Conservation (phyloP, 2,113 vertebrate species). For the Alligator sinensis region DNA sequence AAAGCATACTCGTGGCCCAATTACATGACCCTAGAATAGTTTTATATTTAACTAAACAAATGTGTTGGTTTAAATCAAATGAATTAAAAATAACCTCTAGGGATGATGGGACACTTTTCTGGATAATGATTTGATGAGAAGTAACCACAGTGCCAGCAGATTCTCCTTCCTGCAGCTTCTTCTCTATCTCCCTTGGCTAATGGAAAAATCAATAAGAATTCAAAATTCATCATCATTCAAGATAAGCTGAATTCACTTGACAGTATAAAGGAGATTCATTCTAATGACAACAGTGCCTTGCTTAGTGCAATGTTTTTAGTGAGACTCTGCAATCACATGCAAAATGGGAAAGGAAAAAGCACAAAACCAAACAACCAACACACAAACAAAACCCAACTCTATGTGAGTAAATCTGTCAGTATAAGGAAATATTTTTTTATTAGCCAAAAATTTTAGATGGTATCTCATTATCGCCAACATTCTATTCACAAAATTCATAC, state of each 20-base stretch:
- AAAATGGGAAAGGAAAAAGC: constrained; percentile 2
- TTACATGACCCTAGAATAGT: background rate
- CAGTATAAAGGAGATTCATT: constrained; percentile 40
- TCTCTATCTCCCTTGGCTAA: constrained; percentile 78
- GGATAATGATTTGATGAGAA: constrained; percentile 82
- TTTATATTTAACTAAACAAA: constrained; percentile 21
- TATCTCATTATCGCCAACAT: background rate
- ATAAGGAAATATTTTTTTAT: background rate
- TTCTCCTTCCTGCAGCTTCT: constrained; percentile 77
- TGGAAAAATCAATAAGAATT: constrained; percentile 77
- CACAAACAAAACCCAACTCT: background rate
- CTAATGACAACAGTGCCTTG: constrained; percentile 4
- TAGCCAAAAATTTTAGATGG: constrained; percentile 1
- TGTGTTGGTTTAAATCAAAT: constrained; percentile 45
- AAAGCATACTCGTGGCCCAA: background rate
- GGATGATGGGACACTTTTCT: constrained; percentile 81
- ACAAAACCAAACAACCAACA: background rate
- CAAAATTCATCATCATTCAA: constrained; percentile 70
- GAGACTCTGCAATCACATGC: constrained; percentile 45
- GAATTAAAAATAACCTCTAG: constrained; percentile 80
- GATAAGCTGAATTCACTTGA: constrained; percentile 36
- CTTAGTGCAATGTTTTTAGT: background rate
- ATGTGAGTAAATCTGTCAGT: background rate
- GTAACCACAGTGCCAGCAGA: constrained; percentile 75
- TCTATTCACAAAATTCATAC: constrained; percentile 16